Evolutionary conservation across 2,888 invertebrate genomes (phyloP).

Genomic region (Seira musarum): DNA sequence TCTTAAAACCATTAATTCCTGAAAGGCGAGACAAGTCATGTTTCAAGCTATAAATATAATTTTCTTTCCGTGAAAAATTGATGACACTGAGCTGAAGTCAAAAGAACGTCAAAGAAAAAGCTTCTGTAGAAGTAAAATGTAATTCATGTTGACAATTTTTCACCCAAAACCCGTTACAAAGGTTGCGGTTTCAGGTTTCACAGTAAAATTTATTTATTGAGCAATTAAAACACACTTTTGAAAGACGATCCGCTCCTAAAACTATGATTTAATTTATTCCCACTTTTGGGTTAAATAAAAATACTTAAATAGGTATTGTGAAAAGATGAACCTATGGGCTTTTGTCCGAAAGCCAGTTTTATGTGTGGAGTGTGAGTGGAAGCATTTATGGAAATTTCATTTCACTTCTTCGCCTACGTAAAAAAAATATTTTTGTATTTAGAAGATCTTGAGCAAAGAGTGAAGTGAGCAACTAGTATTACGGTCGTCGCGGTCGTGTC

Average conservation of each 20-base stretch:
- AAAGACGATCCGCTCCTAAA: background rate
- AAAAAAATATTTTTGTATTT: background rate
- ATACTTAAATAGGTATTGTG: too few species aligned
- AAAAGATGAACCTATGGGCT: too few species aligned
- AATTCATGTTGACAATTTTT: background rate
- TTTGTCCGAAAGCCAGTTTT: too few species aligned
- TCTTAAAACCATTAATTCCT: conserved; percentile 7
- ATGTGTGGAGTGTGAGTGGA: too few species aligned
- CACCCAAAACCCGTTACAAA: conserved; percentile 5
- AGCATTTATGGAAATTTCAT: background rate
- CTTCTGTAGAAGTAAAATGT: too few species aligned
- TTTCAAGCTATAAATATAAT: conserved; percentile 1
- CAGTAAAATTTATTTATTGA: conserved; percentile 7
- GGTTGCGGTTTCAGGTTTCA: conserved; percentile 7
- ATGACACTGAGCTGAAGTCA: too few species aligned
- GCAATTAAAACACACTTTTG: conserved; percentile 5
- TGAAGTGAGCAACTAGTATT: background rate
- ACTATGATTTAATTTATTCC: background rate
- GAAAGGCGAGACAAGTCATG: conserved; percentile 18
- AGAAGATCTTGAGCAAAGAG: background rate
- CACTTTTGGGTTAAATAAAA: too few species aligned
- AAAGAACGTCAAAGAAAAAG: too few species aligned
- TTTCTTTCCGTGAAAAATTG: background rate
- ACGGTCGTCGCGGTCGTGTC: conserved; percentile 1
- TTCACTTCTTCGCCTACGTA: background rate